A percentile compares a stretch with the other conserved stretches of the same genome.
phyloP scores from a whole-genome alignment of 2,113 vertebrate species.

The Addax nasomaculatus region DNA sequence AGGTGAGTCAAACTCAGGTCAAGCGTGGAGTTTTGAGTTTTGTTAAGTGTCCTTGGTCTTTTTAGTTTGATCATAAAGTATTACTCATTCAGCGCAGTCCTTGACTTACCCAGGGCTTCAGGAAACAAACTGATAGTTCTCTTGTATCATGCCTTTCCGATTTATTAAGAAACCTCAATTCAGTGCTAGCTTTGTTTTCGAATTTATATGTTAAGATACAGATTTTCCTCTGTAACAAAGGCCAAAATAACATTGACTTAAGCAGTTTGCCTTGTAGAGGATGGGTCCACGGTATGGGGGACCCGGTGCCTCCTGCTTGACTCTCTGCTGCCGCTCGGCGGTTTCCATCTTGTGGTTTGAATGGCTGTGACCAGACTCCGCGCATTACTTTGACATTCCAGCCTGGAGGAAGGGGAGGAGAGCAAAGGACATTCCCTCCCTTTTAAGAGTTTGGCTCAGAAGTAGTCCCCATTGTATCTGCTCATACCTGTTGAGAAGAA shows the following conservation, averaged over 20 bases:
- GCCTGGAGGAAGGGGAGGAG: not conserved
- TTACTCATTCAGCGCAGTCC: not conserved
- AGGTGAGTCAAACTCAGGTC: conserved; percentile 10
- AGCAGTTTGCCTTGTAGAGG: not conserved
- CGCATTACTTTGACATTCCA: not conserved
- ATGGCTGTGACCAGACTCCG: not conserved
- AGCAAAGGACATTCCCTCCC: not conserved
- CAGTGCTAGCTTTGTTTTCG: not conserved
- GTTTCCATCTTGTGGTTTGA: not conserved
- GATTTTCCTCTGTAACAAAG: not conserved
- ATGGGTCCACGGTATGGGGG: not conserved
- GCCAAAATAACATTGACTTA: not conserved
- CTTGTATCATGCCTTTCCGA: not conserved
- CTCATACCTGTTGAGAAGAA: not conserved
- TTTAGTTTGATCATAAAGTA: not conserved
- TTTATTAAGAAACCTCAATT: not conserved
- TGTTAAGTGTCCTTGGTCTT: not conserved
- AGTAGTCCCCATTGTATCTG: not conserved
- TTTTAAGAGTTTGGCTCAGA: not conserved
- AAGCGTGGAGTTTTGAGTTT: not conserved
- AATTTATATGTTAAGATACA: not conserved
- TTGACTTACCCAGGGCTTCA: not conserved
- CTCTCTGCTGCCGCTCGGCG: not conserved
- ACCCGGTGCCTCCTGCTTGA: not conserved
- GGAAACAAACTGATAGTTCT: not conserved